Conservation (phyloP, 2,888 invertebrate species). For the Dasypogon diadema region DNA sequence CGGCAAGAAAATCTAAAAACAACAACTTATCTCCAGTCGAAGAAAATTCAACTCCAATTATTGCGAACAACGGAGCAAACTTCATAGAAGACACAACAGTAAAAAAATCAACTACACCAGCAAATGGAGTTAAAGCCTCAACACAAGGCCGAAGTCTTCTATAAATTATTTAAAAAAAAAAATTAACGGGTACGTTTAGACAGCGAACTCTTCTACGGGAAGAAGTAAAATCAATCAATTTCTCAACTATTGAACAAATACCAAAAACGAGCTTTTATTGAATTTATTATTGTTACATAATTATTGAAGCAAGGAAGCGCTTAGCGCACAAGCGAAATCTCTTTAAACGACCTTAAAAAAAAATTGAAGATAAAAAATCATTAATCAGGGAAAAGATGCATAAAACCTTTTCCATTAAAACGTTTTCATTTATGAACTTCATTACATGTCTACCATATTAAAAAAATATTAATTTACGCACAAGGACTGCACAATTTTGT, state of each 20-base stretch:
- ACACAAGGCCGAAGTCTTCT: constrained; percentile 49
- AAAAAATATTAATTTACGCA: constrained; percentile 1
- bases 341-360: not conserved
- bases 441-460: too few relatives aligned
- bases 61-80: not conserved
- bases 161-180: not conserved
- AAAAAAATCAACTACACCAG: constrained; percentile 47
- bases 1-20: constrained; percentile 18
- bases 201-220: not conserved
- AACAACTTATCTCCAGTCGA: constrained; percentile 36
- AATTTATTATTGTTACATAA: constrained; percentile 17
- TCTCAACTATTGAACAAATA: constrained; percentile 23
- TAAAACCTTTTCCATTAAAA: not conserved
- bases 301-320: not conserved
- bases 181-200: not conserved
- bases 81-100: constrained; percentile 13
- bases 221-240: not conserved
- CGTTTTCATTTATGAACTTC: not conserved
- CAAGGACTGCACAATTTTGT: constrained; percentile 31
- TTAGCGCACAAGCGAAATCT: not conserved
- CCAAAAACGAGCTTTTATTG: constrained; percentile 50
- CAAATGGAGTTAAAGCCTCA: constrained; percentile 39
- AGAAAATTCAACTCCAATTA: constrained; percentile 11
- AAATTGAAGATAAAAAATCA: not conserved
- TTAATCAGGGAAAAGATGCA: not conserved